Conservation (phyloP, 1,140 invertebrate species). For the Bombus pyrosoma region DNA sequence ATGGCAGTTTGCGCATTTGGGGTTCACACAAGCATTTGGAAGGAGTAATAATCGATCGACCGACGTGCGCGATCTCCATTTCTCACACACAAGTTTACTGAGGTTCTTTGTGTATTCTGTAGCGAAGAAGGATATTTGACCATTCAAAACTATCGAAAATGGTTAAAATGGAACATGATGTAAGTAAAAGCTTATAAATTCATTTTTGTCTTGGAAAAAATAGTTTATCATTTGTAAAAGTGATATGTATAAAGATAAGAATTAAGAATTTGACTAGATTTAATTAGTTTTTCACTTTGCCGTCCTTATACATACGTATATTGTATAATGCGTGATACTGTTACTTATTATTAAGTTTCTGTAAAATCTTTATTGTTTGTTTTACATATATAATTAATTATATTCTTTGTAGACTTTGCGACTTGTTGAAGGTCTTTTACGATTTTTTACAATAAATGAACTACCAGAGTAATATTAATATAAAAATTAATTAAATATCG, state of each 20-base stretch:
- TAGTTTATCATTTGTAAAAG: neutral
- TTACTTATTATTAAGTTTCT: neutral
- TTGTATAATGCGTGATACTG: neutral
- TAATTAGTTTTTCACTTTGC: neutral
- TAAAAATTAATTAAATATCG: neutral
- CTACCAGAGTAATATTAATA: neutral
- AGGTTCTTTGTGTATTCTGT: conserved; percentile 24
- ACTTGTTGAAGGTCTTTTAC: neutral
- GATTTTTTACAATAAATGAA: neutral
- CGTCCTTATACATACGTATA: neutral
- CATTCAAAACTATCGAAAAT: conserved; percentile 66
- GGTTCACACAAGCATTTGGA: conserved; percentile 62
- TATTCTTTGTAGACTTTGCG: neutral
- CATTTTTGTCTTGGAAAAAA: neutral
- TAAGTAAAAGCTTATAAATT: conserved; percentile 64
- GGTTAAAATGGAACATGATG: conserved; percentile 82
- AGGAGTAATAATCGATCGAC: conserved; percentile 62
- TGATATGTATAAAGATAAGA: neutral
- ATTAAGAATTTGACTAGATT: too few relatives aligned
- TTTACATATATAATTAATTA: neutral
- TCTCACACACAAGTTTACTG: conserved; percentile 1
- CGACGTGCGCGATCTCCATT: conserved; percentile 37
- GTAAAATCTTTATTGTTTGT: neutral
- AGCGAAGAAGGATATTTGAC: neutral
- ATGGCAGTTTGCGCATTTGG: conserved; percentile 49